Conservation (phyloP, 1,140 invertebrate genomes). For the Solenopsis fugax region DNA sequence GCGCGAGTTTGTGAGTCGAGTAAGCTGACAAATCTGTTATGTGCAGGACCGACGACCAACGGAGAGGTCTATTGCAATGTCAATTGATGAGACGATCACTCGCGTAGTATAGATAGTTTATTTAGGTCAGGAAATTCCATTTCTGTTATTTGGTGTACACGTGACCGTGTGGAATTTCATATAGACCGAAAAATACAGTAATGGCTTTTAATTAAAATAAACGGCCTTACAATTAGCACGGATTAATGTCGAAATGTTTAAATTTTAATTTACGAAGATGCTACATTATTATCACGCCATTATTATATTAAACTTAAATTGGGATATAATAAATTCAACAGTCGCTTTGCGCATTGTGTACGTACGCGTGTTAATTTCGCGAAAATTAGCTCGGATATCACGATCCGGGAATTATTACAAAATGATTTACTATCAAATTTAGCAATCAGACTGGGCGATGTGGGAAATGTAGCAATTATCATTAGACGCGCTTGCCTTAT, state of each 20-base stretch:
- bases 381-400: conserved; percentile 20
- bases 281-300: not conserved
- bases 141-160: not conserved
- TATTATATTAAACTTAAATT: conserved; percentile 21
- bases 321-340: not conserved
- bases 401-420: not conserved
- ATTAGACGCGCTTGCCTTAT: not conserved
- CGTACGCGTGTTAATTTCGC: conserved; percentile 14
- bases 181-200: not conserved
- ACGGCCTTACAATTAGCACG: not conserved
- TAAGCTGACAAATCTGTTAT: not conserved
- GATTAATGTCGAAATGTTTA: conserved; percentile 16
- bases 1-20: not conserved
- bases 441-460: not conserved
- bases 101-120: not conserved
- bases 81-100: not conserved
- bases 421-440: conserved; percentile 22
- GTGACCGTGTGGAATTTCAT: not conserved
- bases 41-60: not conserved
- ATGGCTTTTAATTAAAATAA: conserved; percentile 15
- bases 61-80: not conserved
- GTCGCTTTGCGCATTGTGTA: not conserved
- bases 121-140: not conserved
- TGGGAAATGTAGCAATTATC: conserved; percentile 15
- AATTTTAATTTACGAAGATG: conserved; percentile 30